These are phyloP conservation scores for Calephelis nemesis DNA, from an alignment of 1,140 invertebrate genomes.

Conservation along the genomic window DNA sequence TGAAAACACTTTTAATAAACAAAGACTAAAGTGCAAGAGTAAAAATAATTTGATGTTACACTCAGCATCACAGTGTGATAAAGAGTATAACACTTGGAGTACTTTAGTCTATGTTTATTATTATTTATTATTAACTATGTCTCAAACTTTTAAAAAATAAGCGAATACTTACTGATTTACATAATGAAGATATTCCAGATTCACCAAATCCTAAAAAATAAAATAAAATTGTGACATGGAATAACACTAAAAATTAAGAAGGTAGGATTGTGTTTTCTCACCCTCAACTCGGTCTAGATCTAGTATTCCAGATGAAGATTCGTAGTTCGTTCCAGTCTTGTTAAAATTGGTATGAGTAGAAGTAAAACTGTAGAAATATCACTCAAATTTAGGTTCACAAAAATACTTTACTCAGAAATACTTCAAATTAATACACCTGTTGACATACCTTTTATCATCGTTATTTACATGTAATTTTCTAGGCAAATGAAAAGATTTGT, in stretches of 20 bases:
- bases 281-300: conserved; percentile 65
- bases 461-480: conserved; percentile 39
- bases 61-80: too few species aligned
- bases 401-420: background rate
- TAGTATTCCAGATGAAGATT: conserved; percentile 63
- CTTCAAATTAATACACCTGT: background rate
- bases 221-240: background rate
- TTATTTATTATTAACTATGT: too few species aligned
- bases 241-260: background rate
- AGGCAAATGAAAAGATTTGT: conserved; percentile 53
- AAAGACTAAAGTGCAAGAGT: too few species aligned
- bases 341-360: conserved; percentile 34
- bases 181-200: conserved; percentile 48
- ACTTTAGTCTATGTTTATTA: too few species aligned
- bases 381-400: conserved; percentile 5
- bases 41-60: too few species aligned
- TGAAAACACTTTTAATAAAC: too few species aligned
- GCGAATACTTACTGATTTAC: conserved; percentile 55
- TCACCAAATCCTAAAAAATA: conserved; percentile 61
- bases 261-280: conserved; percentile 29
- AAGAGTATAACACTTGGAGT: too few species aligned
- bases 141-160: too few species aligned
- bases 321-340: conserved; percentile 46
- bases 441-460: conserved; percentile 28
- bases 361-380: conserved; percentile 35